These are phyloP conservation scores for Lytechinus pictus DNA, from an alignment of 35 echinoderm and acorn worm genomes.

Conservation along the genomic window DNA sequence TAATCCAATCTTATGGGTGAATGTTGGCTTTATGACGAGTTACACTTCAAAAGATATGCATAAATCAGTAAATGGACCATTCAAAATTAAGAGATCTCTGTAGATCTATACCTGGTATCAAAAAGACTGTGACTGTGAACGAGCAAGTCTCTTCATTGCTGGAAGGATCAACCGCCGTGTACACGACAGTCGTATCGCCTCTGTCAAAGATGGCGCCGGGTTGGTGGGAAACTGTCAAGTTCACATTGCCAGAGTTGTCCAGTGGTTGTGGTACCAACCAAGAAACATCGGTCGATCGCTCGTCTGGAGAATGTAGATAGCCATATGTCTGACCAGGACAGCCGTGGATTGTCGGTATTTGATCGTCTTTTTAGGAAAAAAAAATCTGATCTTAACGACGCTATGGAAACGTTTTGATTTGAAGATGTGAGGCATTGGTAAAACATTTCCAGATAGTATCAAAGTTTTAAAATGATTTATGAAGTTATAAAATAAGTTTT, in stretches of 20 bases:
- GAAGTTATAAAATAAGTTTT: too few relatives aligned
- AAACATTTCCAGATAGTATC: too few relatives aligned
- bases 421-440: neutral
- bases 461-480: too few relatives aligned
- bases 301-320: neutral
- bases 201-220: conserved; percentile 25
- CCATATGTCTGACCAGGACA: conserved; percentile 39
- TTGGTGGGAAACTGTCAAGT: neutral
- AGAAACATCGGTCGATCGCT: neutral
- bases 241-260: conserved; percentile 52
- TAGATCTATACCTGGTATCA: neutral
- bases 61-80: too few relatives aligned
- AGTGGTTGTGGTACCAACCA: conserved; percentile 35
- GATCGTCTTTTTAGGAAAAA: neutral
- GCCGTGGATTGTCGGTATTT: neutral
- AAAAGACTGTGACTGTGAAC: conserved; percentile 28
- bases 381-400: neutral
- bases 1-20: too few relatives aligned
- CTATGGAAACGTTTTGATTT: neutral
- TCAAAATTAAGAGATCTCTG: neutral
- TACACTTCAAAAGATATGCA: too few relatives aligned
- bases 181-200: conserved; percentile 34
- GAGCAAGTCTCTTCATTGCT: conserved; percentile 54
- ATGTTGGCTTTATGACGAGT: too few relatives aligned
- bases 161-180: conserved; percentile 49